Conservation (phyloP, 2,888 invertebrate species). For the Nephrotoma guestfalica region DNA sequence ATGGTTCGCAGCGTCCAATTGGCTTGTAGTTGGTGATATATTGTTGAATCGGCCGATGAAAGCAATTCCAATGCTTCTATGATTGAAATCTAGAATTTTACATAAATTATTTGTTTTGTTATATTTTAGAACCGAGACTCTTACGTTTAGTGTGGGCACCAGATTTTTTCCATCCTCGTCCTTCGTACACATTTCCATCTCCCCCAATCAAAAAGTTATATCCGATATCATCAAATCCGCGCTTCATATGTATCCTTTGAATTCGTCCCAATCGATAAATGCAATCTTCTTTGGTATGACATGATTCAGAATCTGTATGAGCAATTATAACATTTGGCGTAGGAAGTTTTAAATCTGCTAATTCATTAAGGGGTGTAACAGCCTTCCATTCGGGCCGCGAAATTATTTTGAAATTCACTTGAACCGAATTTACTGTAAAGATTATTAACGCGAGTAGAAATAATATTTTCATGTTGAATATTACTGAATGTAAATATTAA, state of each 20-base stretch:
- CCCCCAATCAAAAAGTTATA: conserved; percentile 68
- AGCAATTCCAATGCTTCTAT: conserved; percentile 48
- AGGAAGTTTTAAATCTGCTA: conserved; percentile 31
- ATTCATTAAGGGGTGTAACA: conserved; percentile 35
- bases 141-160: conserved; percentile 48
- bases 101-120: not conserved
- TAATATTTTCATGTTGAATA: not conserved
- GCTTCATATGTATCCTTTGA: conserved; percentile 53
- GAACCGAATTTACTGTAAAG: not conserved
- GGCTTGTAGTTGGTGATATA: conserved; percentile 35
- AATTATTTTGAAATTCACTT: conserved; percentile 29
- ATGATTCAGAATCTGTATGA: conserved; percentile 48
- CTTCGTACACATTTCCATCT: conserved; percentile 56
- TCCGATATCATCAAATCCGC: conserved; percentile 44
- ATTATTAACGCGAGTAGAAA: not conserved
- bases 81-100: conserved; percentile 37
- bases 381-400: conserved; percentile 46
- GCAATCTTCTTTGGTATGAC: conserved; percentile 32
- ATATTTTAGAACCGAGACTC: not conserved
- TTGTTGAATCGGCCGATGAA: conserved; percentile 54
- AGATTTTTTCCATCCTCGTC: conserved; percentile 50
- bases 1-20: conserved; percentile 41
- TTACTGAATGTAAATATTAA: not conserved
- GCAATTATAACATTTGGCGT: conserved; percentile 37
- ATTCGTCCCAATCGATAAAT: conserved; percentile 32